phyloP scores from a whole-genome alignment of 2,113 vertebrate genomes.

The Neogale vison region DNA sequence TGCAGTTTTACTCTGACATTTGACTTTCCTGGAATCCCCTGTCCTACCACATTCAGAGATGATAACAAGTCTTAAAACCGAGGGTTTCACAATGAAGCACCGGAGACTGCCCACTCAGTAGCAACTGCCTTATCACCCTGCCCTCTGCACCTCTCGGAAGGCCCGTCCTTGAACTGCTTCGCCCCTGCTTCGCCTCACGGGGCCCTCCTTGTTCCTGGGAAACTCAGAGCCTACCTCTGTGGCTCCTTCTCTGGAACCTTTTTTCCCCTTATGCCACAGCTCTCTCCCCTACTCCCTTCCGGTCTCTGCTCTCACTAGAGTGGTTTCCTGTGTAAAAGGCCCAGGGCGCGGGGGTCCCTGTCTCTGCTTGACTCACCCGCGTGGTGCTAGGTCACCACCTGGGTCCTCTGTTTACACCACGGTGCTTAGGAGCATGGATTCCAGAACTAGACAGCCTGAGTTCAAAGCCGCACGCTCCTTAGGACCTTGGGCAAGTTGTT shows the following conservation, averaged over 20 bases:
- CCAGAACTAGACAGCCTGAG: background rate
- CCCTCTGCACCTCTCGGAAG: background rate
- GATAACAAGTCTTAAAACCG: background rate
- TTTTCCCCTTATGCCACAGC: background rate
- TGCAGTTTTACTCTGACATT: accelerated
- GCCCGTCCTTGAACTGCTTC: background rate
- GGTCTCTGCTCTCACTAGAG: background rate
- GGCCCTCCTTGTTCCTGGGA: background rate
- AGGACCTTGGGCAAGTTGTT: background rate
- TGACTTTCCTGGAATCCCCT: background rate
- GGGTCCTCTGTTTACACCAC: background rate
- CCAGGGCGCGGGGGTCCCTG: accelerated
- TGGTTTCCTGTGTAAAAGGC: background rate
- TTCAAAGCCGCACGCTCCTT: background rate
- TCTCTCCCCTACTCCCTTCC: background rate
- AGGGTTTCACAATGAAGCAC: background rate
- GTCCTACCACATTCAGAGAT: background rate
- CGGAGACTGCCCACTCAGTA: no score
- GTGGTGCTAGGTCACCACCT: no score
- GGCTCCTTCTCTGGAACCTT: background rate
- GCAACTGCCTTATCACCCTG: background rate
- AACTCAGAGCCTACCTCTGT: background rate
- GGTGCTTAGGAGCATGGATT: background rate
- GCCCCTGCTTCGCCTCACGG: accelerated
- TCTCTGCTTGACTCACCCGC: no score